phyloP scores from a whole-genome alignment of 1,140 invertebrate genomes.

The Brachionus paranguensis region DNA sequence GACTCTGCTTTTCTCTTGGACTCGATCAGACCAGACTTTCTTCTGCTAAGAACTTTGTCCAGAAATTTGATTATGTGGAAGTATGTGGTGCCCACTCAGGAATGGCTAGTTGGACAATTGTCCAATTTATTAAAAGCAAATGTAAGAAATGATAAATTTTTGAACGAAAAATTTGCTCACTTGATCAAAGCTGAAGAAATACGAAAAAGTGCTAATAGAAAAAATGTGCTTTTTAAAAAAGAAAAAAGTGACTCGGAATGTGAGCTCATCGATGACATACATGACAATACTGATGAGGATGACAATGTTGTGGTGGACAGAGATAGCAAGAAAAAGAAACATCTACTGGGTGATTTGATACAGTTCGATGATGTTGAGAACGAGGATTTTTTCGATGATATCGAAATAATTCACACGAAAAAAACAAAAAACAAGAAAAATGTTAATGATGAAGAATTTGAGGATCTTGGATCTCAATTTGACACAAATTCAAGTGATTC shows the following conservation, averaged over 20 bases:
- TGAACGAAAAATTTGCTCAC: slow-evolving; percentile 24
- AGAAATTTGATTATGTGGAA: slow-evolving; percentile 39
- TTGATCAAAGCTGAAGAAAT: background rate
- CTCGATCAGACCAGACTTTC: slow-evolving; percentile 83
- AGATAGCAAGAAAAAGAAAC: slow-evolving; percentile 8
- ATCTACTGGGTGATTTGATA: slow-evolving; percentile 17
- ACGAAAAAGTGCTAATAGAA: background rate
- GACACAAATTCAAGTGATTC: background rate
- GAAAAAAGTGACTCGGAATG: background rate
- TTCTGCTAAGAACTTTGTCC: slow-evolving; percentile 64
- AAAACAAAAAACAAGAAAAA: background rate
- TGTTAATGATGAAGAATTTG: background rate
- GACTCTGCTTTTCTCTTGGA: slow-evolving; percentile 82
- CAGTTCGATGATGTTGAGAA: slow-evolving; percentile 39
- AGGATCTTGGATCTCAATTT: background rate
- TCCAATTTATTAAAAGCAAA: background rate
- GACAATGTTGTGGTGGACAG: slow-evolving; percentile 18
- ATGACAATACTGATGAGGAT: slow-evolving; percentile 32
- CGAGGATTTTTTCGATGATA: slow-evolving; percentile 19
- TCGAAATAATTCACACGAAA: background rate
- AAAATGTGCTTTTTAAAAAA: background rate
- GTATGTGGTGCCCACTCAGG: background rate
- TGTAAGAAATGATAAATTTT: background rate
- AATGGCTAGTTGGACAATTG: slow-evolving; percentile 12
- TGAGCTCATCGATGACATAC: slow-evolving; percentile 14